Evolutionary conservation across 2,113 vertebrate genomes (phyloP).

Genomic region (Camelus bactrianus): DNA sequence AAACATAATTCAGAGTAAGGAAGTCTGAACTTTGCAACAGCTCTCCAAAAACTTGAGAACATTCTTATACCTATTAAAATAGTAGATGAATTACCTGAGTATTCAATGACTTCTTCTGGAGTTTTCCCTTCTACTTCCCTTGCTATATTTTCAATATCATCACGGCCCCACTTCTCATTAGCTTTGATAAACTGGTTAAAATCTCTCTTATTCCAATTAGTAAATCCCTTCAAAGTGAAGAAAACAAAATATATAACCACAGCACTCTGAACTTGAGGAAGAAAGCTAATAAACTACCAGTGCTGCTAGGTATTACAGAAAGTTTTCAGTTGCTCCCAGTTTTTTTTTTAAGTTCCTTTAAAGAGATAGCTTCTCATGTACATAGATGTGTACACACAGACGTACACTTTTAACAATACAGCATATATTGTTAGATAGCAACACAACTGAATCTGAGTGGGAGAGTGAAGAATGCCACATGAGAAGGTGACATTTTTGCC

Average conservation of each 20-base stretch:
- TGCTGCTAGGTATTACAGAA: background rate
- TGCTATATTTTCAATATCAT: slow-evolving; percentile 99
- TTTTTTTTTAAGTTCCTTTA: slow-evolving; percentile 3
- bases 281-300: background rate
- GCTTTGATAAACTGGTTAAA: slow-evolving; percentile 99
- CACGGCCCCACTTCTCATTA: slow-evolving; percentile 99
- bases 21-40: background rate
- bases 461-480: background rate
- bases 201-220: slow-evolving; percentile 99
- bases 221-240: slow-evolving; percentile 93
- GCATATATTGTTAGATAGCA: background rate
- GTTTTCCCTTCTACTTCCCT: slow-evolving; percentile 99
- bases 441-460: background rate
- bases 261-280: background rate
- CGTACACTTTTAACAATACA: background rate
- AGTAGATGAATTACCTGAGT: slow-evolving; percentile 92
- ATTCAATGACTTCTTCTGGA: slow-evolving; percentile 99
- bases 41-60: background rate
- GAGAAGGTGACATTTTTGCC: background rate
- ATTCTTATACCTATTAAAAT: background rate
- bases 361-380: background rate
- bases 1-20: background rate
- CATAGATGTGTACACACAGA: background rate
- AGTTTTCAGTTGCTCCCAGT: background rate
- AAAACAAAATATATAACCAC: slow-evolving; percentile 54